Evolutionary conservation across 2,888 invertebrate genomes (phyloP).

Genomic region (Oxycera nigricornis): DNA sequence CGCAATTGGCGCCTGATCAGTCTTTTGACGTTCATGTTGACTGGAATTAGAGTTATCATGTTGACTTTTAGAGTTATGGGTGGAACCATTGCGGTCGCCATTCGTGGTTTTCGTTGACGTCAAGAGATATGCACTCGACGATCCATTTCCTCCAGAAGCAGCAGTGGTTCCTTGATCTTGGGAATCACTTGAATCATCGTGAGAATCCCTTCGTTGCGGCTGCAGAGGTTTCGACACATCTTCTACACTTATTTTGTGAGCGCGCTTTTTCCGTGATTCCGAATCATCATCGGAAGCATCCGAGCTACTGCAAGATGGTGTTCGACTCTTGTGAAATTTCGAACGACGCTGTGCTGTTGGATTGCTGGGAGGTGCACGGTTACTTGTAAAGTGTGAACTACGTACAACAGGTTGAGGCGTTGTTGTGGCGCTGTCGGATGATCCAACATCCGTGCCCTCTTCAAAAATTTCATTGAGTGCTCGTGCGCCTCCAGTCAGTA

Average conservation of each 20-base stretch:
- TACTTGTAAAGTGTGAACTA: conserved; percentile 49
- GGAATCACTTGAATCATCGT: conserved; percentile 86
- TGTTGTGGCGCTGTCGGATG: conserved; percentile 49
- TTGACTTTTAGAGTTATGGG: conserved; percentile 44
- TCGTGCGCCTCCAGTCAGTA: conserved; percentile 53
- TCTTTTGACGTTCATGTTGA: conserved; percentile 46
- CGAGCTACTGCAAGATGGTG: conserved; percentile 92
- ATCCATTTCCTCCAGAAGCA: conserved; percentile 55
- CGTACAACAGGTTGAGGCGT: conserved; percentile 53
- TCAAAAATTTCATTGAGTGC: conserved; percentile 73
- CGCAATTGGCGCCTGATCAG: conserved; percentile 47
- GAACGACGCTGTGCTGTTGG: conserved; percentile 65
- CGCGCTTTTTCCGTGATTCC: conserved; percentile 81
- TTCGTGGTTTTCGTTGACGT: background rate
- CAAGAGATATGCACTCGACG: conserved; percentile 28
- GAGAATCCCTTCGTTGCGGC: conserved; percentile 75
- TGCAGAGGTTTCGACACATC: conserved; percentile 70
- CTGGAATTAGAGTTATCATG: conserved; percentile 45
- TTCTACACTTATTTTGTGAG: conserved; percentile 72
- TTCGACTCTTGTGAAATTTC: conserved; percentile 75
- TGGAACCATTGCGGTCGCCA: conserved; percentile 27
- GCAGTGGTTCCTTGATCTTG: conserved; percentile 67
- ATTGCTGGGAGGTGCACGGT: conserved; percentile 31
- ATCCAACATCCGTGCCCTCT: conserved; percentile 64
- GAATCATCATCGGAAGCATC: conserved; percentile 91